Base-by-base conservation (phyloP, 1,140 invertebrate genomes). In the Pseudachorutes palmiensis region DNA sequence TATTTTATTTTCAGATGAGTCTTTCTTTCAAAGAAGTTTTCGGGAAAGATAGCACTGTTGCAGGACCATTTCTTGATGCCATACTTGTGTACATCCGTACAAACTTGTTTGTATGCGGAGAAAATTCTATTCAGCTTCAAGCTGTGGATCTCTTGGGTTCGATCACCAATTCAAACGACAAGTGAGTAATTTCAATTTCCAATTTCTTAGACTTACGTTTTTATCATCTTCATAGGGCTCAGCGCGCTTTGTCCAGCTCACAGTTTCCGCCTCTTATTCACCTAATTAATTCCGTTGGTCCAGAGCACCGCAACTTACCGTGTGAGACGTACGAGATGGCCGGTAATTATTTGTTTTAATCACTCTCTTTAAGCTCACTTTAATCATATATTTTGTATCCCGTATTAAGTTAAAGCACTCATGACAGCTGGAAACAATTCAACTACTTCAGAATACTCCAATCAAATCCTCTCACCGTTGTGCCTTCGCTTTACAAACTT, bases 401-500 rank as follows among this genome's bases (percentile, higher is more conserved):
- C 51, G 9, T 45, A 9, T 55, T 55, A 5, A 55, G 51, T 55
- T 26, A 12, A 55, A 55, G 9, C 14, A 5, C 51, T 55, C 9
- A 55, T 55, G 51, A 26, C 24, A 19, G 51, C 24, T 12, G 51
- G 51, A 26, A 55, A 55, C 51, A 5, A 14, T 14, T 55, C 51
- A 5, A 3, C 51, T 14, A 16, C n/a, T n/a, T n/a, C 51, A 3
- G 51, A 55, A 26, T 55, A 55, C 51, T 55, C 9, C 9, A 22
- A 55, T 26, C 68, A 84, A 78, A 81, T 87, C 51, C 69, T 89
- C 2, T 80, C 83, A 74, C 84, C 85, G 0, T 74, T 88, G 3
- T 77, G 83, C 65, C 78, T 83, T 26, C 78, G 80, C 62, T 87
- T 86, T 65, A 83, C 83, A 70, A 76, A 77, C 64, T 77, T 87